Base-by-base conservation (phyloP, 2,113 vertebrate genomes). In the Ahaetulla prasina region DNA sequence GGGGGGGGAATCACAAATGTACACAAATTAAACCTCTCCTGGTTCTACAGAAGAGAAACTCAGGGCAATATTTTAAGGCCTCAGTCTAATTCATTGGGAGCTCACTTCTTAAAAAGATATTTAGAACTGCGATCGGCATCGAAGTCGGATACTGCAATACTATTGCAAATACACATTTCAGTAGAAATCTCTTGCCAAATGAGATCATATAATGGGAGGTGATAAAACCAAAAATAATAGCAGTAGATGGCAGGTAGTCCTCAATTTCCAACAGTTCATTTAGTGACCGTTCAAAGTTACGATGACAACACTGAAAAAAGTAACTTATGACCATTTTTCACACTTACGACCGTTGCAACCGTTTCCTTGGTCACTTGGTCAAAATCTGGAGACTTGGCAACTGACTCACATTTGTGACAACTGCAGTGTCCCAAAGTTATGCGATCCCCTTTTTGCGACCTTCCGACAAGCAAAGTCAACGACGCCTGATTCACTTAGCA, bases 91-190 rank as follows among this genome's bases (percentile, higher is more conserved):
- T 12, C 27, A 63, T 2, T 63, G 60, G 27, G 3, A 63, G 30
- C 20, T 63, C 30, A 12, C 11, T 63, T n/a, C 27, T 63, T 30
- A n/a, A 63, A 91, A n/a, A 20, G 18, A 23, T 1, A 1, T 30
- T 35, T 63, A 91, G 49, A 35, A 95, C 87, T 68, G 27, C 35
- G 89, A 91, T 92, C 95, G 95, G 92, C 22, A 57, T 85, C 49
- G 54, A 93, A 16, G 25, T 47, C 47, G 22, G 0, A 0, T 20
- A 60, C 27, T n/a, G 80, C 89, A 50, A n/a, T 8, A 52, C 18
- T 89, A 91, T 94, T 92, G 52, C 87, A 93, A 35, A 91, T 91
- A 89, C 20, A 27, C n/a, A 23, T 68, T 90, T 68, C 55, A n/a
- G 53, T 49, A 87, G n/a, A 35, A 55, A 14, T n/a, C 30, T 23